phyloP scores from a whole-genome alignment of 2,797 vertebrate species.

The Netta rufina region DNA sequence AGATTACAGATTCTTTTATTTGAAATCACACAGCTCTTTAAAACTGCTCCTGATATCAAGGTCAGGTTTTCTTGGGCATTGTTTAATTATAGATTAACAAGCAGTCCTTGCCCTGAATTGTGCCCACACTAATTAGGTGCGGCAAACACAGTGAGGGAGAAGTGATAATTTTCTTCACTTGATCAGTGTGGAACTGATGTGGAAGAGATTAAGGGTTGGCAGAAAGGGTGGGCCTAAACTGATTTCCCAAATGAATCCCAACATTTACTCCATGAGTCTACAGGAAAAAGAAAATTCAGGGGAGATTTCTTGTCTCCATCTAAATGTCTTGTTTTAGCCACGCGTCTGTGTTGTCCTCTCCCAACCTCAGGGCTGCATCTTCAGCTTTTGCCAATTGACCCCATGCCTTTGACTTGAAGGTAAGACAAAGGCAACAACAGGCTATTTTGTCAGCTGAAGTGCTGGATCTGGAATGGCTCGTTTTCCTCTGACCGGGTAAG shows the following conservation, averaged over 20 bases:
- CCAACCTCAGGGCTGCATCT: neutral
- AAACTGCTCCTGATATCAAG: neutral
- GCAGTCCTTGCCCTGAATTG: conserved; percentile 9
- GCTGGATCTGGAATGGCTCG: neutral
- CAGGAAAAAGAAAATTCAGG: neutral
- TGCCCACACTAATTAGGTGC: conserved; percentile 43
- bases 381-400: neutral
- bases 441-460: neutral
- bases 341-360: fast-evolving
- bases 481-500: neutral
- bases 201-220: neutral
- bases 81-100: conserved; percentile 34
- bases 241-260: neutral
- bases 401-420: neutral
- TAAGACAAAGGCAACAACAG: neutral
- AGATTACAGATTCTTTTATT: neutral
- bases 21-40: neutral
- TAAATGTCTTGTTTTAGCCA: fast-evolving
- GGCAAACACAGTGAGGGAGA: neutral
- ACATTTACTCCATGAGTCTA: neutral
- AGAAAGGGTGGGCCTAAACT: neutral
- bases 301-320: neutral
- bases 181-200: neutral
- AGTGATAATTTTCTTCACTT: neutral
- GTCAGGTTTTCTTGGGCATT: neutral